Base-by-base conservation (phyloP, 2,888 invertebrate species). In the Cephus pygmeus region DNA sequence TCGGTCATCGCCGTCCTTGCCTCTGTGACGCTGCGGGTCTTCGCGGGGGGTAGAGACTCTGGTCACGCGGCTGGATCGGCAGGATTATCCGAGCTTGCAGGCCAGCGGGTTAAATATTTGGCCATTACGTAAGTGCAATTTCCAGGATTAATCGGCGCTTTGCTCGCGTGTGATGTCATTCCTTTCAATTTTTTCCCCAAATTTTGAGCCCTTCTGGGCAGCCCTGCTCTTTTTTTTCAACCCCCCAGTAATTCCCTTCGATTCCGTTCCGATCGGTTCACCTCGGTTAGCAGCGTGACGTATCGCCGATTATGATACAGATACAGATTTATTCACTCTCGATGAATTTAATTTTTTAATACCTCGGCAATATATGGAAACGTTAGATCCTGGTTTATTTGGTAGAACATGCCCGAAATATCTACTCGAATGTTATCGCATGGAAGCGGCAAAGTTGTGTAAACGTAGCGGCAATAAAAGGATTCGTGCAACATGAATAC, bases 401-500 rank as follows among this genome's bases (percentile, higher is more conserved):
- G 40, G 40, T 1, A 15, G 40, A 40, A 15, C 4, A 40, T 15
- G 6, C 2, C 6, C 15, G 6, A 15, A 40, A 15, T 15, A 40
- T 40, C 15, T 4, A 40, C 40, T 40, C 2, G 15, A 6, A 15
- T 6, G 40, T 40, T 40, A 40, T 40, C 15, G 15, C 15, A 15
- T 40, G 12, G 40, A 12, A 40, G 15, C 40, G 40, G 15, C 15
- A 40, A 15, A 40, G 15, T 40, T 40, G 15, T 40, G 15, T 15
- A 15, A 40, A 15, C 40, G 40, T 40, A 40, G 6, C 6, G 15
- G 15, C 15, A 40, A 15, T 40, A 15, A 40, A 40, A 15, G 40
- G 40, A 40, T 40, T 40, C 40, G 15, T 34, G 40, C 68, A 76
- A 79, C 78, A 36, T 68, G 78, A 77, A 77, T 81, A 77, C 76